phyloP scores from a whole-genome alignment of 2,113 vertebrate species.

The Vanacampus margaritifer region DNA sequence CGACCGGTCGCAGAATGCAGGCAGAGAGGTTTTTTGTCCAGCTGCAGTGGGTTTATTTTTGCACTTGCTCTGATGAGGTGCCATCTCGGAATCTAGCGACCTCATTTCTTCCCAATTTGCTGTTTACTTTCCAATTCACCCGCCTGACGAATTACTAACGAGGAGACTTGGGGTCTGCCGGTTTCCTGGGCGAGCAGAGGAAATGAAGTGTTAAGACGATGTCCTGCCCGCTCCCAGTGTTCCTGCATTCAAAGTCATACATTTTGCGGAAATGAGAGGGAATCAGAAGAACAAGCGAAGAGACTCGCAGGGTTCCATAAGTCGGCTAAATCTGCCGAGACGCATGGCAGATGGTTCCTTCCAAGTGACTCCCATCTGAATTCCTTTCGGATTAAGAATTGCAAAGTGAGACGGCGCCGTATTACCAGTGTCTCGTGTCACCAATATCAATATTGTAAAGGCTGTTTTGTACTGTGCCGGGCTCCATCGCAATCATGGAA shows the following conservation, averaged over 20 bases:
- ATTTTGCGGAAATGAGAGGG: constrained; percentile 50
- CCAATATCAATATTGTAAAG: constrained; percentile 39
- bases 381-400: constrained; percentile 61
- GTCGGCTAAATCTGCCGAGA: constrained; percentile 69
- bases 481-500: constrained; percentile 17
- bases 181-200: constrained; percentile 26
- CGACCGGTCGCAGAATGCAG: constrained; percentile 49
- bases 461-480: constrained; percentile 32
- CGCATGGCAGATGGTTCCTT: constrained; percentile 62
- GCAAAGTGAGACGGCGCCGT: constrained; percentile 43
- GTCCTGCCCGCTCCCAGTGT: constrained; percentile 50
- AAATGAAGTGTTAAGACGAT: constrained; percentile 36
- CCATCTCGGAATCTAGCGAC: constrained; percentile 60
- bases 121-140: constrained; percentile 51
- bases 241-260: constrained; percentile 61
- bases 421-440: constrained; percentile 26
- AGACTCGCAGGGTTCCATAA: constrained; percentile 55
- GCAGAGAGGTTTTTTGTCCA: constrained; percentile 50
- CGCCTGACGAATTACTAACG: constrained; percentile 41
- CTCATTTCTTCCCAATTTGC: constrained; percentile 54
- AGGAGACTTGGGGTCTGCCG: constrained; percentile 20
- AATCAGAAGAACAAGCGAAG: constrained; percentile 33
- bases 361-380: constrained; percentile 42
- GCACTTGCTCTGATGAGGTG: constrained; percentile 43
- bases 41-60: constrained; percentile 66